Percentiles rank a stretch among this genome's conserved stretches.
These are phyloP conservation scores for Anguilla megastoma DNA, from an alignment of 2,797 vertebrate genomes.

Conservation along the genomic window DNA sequence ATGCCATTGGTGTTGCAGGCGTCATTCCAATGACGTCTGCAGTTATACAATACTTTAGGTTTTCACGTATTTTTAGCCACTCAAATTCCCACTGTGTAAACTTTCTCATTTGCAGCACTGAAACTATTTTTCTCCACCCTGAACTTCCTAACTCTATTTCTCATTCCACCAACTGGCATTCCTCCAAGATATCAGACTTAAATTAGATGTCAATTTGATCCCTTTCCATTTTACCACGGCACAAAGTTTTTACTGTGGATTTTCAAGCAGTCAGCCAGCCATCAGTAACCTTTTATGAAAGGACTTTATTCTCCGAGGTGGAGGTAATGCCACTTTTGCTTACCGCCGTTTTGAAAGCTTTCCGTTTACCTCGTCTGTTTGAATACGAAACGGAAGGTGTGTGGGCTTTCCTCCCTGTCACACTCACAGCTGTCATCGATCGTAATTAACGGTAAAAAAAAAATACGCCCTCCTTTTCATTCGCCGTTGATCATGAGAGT, in stretches of 20 bases:
- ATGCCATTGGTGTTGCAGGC: background rate
- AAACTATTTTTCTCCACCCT: background rate
- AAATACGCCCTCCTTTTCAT: constrained; percentile 22
- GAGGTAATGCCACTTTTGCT: background rate
- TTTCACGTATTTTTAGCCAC: background rate
- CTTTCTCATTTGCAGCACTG: background rate
- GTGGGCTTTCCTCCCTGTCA: background rate
- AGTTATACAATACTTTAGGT: background rate
- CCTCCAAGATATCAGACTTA: constrained; percentile 8
- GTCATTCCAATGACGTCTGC: background rate
- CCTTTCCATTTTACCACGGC: background rate
- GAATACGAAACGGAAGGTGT: constrained; percentile 15
- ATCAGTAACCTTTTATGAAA: constrained; percentile 16
- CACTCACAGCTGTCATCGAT: constrained; percentile 5
- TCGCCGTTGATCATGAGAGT: constrained; percentile 18
- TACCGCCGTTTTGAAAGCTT: background rate
- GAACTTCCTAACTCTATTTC: constrained; percentile 3
- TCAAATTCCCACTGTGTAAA: no score
- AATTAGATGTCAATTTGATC: background rate
- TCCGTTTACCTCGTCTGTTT: constrained; percentile 9
- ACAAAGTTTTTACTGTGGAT: background rate
- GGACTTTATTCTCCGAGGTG: background rate
- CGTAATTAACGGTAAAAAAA: constrained; percentile 32
- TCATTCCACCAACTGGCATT: constrained; percentile 16
- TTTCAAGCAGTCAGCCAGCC: background rate